These are phyloP conservation scores for Crioceris asparagi DNA, from an alignment of 2,888 invertebrate genomes.

Conservation along the genomic window DNA sequence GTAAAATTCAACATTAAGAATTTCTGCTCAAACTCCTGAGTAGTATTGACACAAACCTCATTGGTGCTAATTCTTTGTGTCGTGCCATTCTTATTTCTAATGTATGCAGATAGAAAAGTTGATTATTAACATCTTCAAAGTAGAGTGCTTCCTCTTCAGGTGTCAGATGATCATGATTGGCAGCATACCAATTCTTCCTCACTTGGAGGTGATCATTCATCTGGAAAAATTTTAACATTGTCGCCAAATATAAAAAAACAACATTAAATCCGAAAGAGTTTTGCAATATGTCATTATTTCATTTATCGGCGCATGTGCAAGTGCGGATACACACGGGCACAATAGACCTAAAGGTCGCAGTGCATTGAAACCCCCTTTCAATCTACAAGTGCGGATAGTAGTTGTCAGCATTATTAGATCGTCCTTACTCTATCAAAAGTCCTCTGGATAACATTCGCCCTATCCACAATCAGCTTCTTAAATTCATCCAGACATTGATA, in stretches of 20 bases:
- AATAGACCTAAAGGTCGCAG: no score
- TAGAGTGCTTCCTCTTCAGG: conserved; percentile 50
- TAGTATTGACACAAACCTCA: conserved; percentile 24
- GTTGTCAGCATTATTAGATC: not conserved
- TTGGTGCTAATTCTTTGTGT: conserved; percentile 46
- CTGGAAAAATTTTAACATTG: conserved; percentile 4
- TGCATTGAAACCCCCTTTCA: no score
- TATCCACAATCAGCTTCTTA: conserved; percentile 47
- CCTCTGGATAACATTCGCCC: conserved; percentile 54
- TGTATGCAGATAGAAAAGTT: conserved; percentile 42
- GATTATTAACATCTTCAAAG: conserved; percentile 42
- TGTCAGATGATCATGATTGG: conserved; percentile 47
- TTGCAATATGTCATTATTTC: no score
- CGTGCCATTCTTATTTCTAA: conserved; percentile 51
- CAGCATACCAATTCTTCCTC: conserved; percentile 47
- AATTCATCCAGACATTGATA: conserved; percentile 56
- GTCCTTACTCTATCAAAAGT: conserved; percentile 50
- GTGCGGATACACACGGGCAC: not conserved
- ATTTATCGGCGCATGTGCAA: no score
- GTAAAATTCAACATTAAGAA: no score
- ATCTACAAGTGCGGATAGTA: conserved; percentile 2
- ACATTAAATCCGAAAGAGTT: conserved; percentile 2
- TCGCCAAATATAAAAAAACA: not conserved
- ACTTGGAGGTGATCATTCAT: conserved; percentile 25
- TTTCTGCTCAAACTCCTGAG: not conserved